phyloP scores from a whole-genome alignment of 2,113 vertebrate genomes.

The Delphinus delphis region DNA sequence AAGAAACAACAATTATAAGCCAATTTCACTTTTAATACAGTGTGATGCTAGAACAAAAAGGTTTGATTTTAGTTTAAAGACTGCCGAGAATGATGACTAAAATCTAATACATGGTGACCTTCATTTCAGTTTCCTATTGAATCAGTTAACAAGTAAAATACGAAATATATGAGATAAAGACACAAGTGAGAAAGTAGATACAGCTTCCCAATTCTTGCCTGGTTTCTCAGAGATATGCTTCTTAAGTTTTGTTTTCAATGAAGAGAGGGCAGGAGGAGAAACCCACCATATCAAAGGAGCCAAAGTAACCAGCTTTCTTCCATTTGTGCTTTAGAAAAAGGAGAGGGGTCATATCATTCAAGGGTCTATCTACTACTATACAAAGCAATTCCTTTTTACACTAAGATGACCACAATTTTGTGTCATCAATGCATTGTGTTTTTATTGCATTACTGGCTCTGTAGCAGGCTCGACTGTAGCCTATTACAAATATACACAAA shows the following conservation, averaged over 20 bases:
- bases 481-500: background rate
- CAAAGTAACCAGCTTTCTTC: background rate
- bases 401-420: background rate
- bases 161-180: background rate
- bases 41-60: background rate
- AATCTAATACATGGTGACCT: background rate
- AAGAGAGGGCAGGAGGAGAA: background rate
- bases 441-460: background rate
- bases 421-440: background rate
- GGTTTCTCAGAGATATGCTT: background rate
- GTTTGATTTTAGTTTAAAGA: background rate
- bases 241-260: background rate
- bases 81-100: background rate
- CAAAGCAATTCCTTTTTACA: background rate
- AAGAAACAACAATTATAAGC: background rate
- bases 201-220: background rate
- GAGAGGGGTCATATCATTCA: background rate
- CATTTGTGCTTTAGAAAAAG: background rate
- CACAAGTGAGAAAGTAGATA: background rate
- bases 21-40: background rate
- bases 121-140: background rate
- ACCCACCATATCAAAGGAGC: background rate
- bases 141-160: background rate
- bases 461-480: background rate
- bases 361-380: background rate